Evolutionary conservation across 1,140 invertebrate species (phyloP).

Genomic region (Drosophila sturtevanti): DNA sequence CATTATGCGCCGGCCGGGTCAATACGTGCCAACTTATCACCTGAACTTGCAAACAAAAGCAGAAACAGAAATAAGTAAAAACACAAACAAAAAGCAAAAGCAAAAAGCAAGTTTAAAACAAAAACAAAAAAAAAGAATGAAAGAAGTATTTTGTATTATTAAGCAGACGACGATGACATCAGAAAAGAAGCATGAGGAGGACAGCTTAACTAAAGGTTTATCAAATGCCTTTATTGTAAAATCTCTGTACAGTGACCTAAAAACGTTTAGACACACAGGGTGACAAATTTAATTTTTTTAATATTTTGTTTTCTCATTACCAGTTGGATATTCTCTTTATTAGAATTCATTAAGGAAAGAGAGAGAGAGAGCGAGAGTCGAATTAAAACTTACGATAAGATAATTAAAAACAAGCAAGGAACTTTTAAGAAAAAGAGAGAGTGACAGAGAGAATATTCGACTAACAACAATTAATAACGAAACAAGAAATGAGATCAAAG

Average conservation of each 20-base stretch:
- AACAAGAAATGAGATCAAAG: not conserved
- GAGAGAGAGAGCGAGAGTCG: too few species aligned
- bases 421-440: not conserved
- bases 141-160: slow-evolving; percentile 31
- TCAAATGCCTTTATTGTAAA: not conserved
- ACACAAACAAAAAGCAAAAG: slow-evolving; percentile 17
- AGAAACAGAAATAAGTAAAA: slow-evolving; percentile 17
- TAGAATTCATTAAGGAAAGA: too few species aligned
- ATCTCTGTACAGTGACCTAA: not conserved
- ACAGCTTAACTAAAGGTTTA: slow-evolving; percentile 1
- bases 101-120: slow-evolving; percentile 19
- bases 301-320: too few species aligned
- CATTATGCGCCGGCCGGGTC: slow-evolving; percentile 52
- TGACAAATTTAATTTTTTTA: too few species aligned
- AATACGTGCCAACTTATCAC: slow-evolving; percentile 63
- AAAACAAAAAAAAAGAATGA: slow-evolving; percentile 2
- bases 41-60: slow-evolving; percentile 40
- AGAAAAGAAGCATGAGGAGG: not conserved
- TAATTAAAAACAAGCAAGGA: too few species aligned
- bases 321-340: too few species aligned
- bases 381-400: too few species aligned
- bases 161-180: slow-evolving; percentile 35
- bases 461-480: too few species aligned
- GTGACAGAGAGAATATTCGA: not conserved
- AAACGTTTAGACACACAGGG: not conserved